Percentiles rank a stretch among this genome's conserved stretches.
Evolutionary conservation across 2,113 vertebrate genomes (phyloP).

Genomic region (Oenanthe oenanthe): DNA sequence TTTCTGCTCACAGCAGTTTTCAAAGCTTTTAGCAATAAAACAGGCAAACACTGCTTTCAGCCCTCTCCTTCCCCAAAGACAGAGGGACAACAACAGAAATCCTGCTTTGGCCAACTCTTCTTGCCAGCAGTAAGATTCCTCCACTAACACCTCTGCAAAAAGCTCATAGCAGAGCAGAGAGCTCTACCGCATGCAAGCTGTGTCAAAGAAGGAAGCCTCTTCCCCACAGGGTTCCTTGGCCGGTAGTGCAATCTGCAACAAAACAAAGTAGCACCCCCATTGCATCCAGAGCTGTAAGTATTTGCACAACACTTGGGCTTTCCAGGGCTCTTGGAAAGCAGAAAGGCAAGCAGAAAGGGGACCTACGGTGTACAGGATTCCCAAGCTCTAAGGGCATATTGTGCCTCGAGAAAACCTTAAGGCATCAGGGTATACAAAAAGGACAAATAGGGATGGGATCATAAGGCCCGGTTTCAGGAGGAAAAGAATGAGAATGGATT

Average conservation of each 20-base stretch:
- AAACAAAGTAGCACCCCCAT: not conserved
- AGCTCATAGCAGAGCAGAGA: not conserved
- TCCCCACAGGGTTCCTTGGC: not conserved
- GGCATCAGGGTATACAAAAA: not conserved
- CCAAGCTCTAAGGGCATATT: not conserved
- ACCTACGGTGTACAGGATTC: not conserved
- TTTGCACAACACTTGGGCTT: not conserved
- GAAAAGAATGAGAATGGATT: not conserved
- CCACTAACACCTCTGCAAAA: not conserved
- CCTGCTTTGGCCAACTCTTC: not conserved
- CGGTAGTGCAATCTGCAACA: rapidly evolving
- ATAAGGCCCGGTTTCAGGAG: not conserved
- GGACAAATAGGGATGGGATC: not conserved
- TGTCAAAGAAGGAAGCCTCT: not conserved
- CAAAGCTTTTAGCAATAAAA: not conserved
- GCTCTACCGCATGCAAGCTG: rapidly evolving
- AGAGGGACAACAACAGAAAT: not conserved
- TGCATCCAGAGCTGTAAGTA: not conserved
- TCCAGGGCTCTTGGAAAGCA: not conserved
- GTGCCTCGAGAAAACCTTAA: not conserved
- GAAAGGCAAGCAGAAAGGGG: too few relatives aligned
- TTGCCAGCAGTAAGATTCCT: not conserved
- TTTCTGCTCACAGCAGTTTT: not conserved
- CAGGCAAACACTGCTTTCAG: not conserved
- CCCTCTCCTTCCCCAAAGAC: not conserved